Evolutionary conservation across 2,797 vertebrate species (phyloP), one percentile per base, ranked within the genome.

Genomic region (Miichthys miiuy): DNA sequence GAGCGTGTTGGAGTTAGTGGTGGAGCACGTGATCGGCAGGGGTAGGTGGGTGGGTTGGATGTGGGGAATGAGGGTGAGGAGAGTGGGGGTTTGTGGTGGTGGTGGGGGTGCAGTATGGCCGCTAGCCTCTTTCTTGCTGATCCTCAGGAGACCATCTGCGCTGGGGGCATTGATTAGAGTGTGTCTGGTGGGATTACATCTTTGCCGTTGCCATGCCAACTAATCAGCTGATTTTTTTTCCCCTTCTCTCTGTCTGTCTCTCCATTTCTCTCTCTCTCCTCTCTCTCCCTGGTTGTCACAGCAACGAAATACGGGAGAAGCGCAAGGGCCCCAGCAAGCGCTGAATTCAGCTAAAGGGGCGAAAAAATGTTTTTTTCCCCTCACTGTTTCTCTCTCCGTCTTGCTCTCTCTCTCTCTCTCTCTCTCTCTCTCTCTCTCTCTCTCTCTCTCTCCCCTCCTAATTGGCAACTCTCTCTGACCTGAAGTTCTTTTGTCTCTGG

Each of bases 131-230:
- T 97, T 98, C 96, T 97, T 97, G 97, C 97, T 98, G 97, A 98
- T 98, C 97, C 98, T 98, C 97, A 91, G 92, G 97, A 97, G 98
- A 98, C 96, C 97, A 97, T 98, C 97, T 99, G 98, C 95, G 96
- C 97, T 97, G 96, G 97, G 97, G 97, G 97, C 97, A 99, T 99
- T 99, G 98, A 99, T 99, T 99, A 99, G 98, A 99, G 97, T 97
- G 96, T 97, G 97, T 98, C 98, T 99, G 97, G 96, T 96, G 97
- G 98, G 97, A 99, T 99, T 99, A 99, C 97, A 98, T 98, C 97
- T 99, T 97, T 98, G 96, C 97, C 96, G 98, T 99, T 99, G 97
- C 98, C 97, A 99, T 99, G 98, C 97, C 98, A 98, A 99, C 98
- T 98, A 99, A 99, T 99, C 98, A 99, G 97, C 98, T 99, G 98